phyloP scores from a whole-genome alignment of 2,888 invertebrate species.

The Ormia ochracea region DNA sequence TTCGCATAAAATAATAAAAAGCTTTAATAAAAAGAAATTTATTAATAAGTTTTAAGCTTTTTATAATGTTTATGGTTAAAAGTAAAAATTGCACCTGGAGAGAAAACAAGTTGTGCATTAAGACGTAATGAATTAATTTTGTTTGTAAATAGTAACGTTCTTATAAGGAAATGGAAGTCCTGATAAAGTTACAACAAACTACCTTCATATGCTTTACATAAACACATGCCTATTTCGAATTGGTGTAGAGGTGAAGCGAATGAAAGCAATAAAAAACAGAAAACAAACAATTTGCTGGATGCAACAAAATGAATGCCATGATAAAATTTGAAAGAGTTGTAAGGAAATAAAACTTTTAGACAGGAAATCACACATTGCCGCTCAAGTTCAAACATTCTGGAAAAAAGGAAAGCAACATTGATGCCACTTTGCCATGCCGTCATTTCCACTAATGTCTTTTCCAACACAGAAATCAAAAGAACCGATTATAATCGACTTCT shows the following conservation, averaged over 20 bases:
- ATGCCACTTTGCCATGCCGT: too few relatives aligned
- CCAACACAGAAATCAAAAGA: too few relatives aligned
- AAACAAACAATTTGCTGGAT: neutral
- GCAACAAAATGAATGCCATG: conserved; percentile 5
- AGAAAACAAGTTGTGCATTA: conserved; percentile 55
- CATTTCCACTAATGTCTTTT: too few relatives aligned
- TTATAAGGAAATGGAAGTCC: conserved; percentile 42
- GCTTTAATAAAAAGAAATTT: too few relatives aligned
- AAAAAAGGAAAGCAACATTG: neutral
- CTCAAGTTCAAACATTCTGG: neutral
- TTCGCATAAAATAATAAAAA: too few relatives aligned
- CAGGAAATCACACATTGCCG: neutral
- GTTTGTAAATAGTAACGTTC: conserved; percentile 32
- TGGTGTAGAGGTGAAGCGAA: conserved; percentile 26
- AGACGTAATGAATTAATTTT: conserved; percentile 64
- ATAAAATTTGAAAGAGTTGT: conserved; percentile 41
- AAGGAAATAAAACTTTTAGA: conserved; percentile 29
- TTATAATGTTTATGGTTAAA: conserved; percentile 22
- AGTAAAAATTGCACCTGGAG: conserved; percentile 8
- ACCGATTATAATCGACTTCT: too few relatives aligned
- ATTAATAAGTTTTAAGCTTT: neutral
- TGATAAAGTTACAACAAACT: conserved; percentile 22
- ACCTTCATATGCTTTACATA: too few relatives aligned
- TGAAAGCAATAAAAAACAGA: neutral
- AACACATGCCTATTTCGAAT: too few relatives aligned